A percentile compares a stretch with the other conserved stretches of the same genome.
phyloP scores from a whole-genome alignment of 2,797 vertebrate species.

The Sebastes diploproa region DNA sequence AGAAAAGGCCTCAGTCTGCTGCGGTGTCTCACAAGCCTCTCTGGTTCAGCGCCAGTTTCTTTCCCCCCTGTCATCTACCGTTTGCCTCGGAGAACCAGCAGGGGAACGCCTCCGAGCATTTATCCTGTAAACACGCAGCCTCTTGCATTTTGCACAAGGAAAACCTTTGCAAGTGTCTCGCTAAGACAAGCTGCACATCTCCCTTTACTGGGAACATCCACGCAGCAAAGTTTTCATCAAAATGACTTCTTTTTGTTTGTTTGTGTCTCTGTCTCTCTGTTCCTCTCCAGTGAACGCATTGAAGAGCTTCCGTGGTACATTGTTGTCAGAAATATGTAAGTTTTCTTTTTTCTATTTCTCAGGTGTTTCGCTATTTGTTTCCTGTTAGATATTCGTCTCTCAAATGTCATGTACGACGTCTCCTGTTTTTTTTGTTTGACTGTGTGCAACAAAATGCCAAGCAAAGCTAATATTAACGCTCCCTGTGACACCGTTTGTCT shows the following conservation, averaged over 20 bases:
- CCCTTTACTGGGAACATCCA: conserved; percentile 71
- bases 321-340: conserved; percentile 75
- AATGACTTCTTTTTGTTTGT: conserved; percentile 71
- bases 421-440: conserved; percentile 24
- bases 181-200: conserved; percentile 68
- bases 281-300: conserved; percentile 71
- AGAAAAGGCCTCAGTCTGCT: conserved; percentile 70
- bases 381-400: conserved; percentile 67
- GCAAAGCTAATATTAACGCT: conserved; percentile 74
- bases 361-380: conserved; percentile 64
- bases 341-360: conserved; percentile 40
- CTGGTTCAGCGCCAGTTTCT: conserved; percentile 67
- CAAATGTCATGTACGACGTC: conserved; percentile 52
- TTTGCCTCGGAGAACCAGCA: conserved; percentile 78
- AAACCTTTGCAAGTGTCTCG: conserved; percentile 73
- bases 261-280: conserved; percentile 56
- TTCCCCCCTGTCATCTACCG: conserved; percentile 71
- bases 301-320: conserved; percentile 80
- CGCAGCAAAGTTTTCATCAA: conserved; percentile 76
- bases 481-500: conserved; percentile 49
- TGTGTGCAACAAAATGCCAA: conserved; percentile 67
- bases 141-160: conserved; percentile 61
- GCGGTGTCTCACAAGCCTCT: conserved; percentile 59
- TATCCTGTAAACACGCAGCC: conserved; percentile 80
- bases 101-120: conserved; percentile 80